Conservation (phyloP, 2,888 invertebrate species). For the Leptinotarsa peninsularis region DNA sequence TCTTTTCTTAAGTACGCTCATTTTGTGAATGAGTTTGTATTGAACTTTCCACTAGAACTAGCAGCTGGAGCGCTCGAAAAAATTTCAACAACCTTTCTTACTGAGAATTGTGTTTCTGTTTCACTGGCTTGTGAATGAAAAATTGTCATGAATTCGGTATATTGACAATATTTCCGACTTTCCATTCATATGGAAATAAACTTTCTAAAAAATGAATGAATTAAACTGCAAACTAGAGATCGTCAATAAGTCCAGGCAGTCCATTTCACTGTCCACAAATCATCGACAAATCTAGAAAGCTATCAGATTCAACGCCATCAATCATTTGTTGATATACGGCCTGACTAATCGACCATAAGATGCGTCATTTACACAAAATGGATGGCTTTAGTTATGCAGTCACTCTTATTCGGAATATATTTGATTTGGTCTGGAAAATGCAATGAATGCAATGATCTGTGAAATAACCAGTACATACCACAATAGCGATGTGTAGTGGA, state of each 20-base stretch:
- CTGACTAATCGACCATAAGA: conserved; percentile 45
- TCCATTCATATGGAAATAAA: neutral
- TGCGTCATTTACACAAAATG: conserved; percentile 59
- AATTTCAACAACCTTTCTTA: no score
- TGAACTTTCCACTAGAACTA: no score
- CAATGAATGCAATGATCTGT: conserved; percentile 61
- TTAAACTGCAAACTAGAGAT: neutral
- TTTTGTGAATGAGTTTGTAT: no score
- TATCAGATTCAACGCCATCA: conserved; percentile 35
- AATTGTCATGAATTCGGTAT: neutral
- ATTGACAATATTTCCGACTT: neutral
- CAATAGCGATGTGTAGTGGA: conserved; percentile 50
- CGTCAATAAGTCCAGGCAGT: neutral
- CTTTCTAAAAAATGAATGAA: neutral
- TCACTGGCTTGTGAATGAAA: no score
- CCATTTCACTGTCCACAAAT: neutral
- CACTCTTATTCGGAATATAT: conserved; percentile 49
- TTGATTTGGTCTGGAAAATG: conserved; percentile 53
- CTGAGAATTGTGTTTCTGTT: no score
- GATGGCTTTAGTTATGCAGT: conserved; percentile 53
- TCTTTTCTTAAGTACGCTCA: no score
- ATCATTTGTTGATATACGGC: conserved; percentile 42
- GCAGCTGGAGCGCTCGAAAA: no score
- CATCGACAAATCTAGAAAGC: conserved; percentile 24
- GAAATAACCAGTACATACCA: conserved; percentile 62